A percentile compares a stretch with the other conserved stretches of the same genome.
phyloP scores from a whole-genome alignment of 2,113 vertebrate species.

The Phycodurus eques region DNA sequence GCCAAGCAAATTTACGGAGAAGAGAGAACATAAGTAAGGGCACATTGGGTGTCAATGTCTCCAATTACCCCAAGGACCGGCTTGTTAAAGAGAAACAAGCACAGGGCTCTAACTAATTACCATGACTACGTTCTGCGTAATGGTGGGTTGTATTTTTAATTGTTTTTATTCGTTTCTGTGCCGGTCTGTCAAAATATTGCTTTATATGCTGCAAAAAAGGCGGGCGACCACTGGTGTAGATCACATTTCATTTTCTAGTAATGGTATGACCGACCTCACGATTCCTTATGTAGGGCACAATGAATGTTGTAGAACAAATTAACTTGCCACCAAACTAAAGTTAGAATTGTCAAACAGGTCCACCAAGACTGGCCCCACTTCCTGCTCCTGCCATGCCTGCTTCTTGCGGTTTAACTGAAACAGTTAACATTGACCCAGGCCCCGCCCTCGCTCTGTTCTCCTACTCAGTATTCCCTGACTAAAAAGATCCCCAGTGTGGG shows the following conservation, averaged over 20 bases:
- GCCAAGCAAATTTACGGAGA: too few relatives aligned
- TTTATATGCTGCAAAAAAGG: too few relatives aligned
- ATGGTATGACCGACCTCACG: neutral
- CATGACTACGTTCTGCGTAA: neutral
- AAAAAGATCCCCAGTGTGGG: conserved; percentile 69
- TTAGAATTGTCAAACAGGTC: neutral
- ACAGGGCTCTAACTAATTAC: neutral
- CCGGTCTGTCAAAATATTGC: too few relatives aligned
- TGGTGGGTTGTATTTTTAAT: too few relatives aligned
- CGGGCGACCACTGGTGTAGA: neutral
- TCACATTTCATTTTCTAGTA: neutral
- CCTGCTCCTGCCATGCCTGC: conserved; percentile 20
- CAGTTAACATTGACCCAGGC: conserved; percentile 47
- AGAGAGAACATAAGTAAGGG: too few relatives aligned
- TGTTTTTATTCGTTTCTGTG: too few relatives aligned
- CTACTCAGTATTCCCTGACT: conserved; percentile 60
- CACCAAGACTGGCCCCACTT: neutral
- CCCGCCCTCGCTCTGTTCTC: conserved; percentile 60
- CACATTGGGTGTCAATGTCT: too few relatives aligned
- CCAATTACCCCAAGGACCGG: too few relatives aligned
- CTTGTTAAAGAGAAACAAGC: neutral
- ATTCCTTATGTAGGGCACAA: neutral
- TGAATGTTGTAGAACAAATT: neutral
- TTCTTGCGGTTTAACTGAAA: conserved; percentile 46
- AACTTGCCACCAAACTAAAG: neutral